phyloP scores from a whole-genome alignment of 1,140 invertebrate genomes.

The Rhizoglyphus robini region DNA sequence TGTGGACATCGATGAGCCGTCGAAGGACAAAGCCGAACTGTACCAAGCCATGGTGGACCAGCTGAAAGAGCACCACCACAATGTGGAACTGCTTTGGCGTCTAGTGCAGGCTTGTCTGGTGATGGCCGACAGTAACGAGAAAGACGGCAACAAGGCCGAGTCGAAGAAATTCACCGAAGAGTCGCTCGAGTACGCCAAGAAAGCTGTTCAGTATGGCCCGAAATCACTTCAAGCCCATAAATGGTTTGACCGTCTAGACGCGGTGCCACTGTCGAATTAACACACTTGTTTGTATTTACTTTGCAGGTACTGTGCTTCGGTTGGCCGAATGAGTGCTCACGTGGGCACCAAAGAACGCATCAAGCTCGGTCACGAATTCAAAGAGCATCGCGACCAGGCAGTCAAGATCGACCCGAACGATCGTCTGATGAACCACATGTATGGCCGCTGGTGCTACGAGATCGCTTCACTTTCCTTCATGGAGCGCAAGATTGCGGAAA shows the following conservation, averaged over 20 bases:
- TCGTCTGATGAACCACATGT: too few species aligned
- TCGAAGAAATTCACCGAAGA: conserved; percentile 42
- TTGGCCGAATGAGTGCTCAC: conserved; percentile 48
- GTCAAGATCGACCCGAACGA: conserved; percentile 50
- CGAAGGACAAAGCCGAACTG: not conserved
- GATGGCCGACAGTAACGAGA: conserved; percentile 36
- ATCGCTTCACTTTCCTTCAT: conserved; percentile 52
- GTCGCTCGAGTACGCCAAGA: conserved; percentile 47
- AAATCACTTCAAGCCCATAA: too few species aligned
- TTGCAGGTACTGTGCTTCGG: conserved; percentile 31
- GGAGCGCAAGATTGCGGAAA: conserved; percentile 53
- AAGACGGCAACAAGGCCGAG: conserved; percentile 36
- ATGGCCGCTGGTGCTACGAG: conserved; percentile 53
- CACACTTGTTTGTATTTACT: not conserved
- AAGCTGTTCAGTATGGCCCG: conserved; percentile 43
- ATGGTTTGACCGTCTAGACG: conserved; percentile 44
- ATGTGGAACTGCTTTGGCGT: conserved; percentile 46
- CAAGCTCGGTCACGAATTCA: conserved; percentile 25
- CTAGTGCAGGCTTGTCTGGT: conserved; percentile 48
- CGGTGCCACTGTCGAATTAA: too few species aligned
- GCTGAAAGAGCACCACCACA: conserved; percentile 19
- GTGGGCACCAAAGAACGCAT: too few species aligned
- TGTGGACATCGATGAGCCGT: not conserved
- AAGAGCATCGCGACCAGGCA: conserved; percentile 53
- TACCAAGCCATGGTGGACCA: conserved; percentile 17